Evolutionary conservation across 2,797 vertebrate species (phyloP), one percentile per base, ranked within the genome.

Genomic region (Anguilla anguilla): DNA sequence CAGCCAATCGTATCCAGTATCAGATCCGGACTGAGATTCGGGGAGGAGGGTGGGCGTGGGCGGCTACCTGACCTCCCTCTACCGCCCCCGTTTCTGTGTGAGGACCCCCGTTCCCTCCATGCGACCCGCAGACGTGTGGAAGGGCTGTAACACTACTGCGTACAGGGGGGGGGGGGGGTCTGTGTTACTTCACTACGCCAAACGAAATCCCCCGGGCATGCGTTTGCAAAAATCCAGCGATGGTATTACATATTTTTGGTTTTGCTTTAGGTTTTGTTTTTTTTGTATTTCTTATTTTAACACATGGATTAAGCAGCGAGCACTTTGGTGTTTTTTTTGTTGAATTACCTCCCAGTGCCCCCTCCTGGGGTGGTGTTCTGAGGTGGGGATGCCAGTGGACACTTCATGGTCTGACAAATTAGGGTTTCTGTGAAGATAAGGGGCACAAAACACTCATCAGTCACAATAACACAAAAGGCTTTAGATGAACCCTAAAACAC

Each of bases 241-340:
- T 83, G 35, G 81, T 83, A 77, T 81, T 81, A 28, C 39, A 74
- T 17, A 83, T 5, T 46, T 87, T 83, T 88, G 0, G 11, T 53
- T 83, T 87, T 87, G 49, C 35, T 67, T 19, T 83, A 81, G 49
- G 25, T 43, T 74, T 46, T 31, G 0, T 31, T 31, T 31, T 31
- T 31, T 31, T 84, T 72, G 25, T 83, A 46, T n/a, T 55, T 83
- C 1, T 46, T 46, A 57, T 55, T 53, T 84, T 77, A 51, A 85
- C 67, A 81, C 81, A 82, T 85, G 84, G 77, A 88, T 17, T 82
- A 82, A 87, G 49, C 91, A 92, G 79, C 89, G 93, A 91, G 93
- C 93, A 94, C 93, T 94, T 94, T 93, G 92, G 3, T 86, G 79
- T 35, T 85, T 85, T 89, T 82, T 83, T 86, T 87, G 13, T 87